These are phyloP conservation scores for Anthonomus grandis DNA, from an alignment of 1,140 invertebrate species.

Conservation along the genomic window DNA sequence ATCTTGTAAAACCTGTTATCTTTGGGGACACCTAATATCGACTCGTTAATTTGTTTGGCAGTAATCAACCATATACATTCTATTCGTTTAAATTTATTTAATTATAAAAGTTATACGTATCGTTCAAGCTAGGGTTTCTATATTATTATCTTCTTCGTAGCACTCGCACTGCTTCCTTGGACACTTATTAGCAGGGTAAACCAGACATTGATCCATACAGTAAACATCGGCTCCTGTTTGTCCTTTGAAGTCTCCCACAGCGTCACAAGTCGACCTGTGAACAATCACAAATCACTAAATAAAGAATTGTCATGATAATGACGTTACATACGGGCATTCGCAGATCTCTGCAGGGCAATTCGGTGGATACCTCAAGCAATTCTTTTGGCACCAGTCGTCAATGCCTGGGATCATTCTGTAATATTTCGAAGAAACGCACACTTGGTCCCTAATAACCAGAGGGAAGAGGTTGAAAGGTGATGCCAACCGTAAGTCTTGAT, in stretches of 20 bases:
- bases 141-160: conserved; percentile 49
- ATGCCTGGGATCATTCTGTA: conserved; percentile 69
- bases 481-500: conserved; percentile 57
- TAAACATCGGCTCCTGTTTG: conserved; percentile 73
- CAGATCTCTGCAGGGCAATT: conserved; percentile 75
- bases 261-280: conserved; percentile 71
- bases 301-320: no score
- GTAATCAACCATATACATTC: no score
- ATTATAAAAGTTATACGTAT: no score
- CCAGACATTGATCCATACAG: conserved; percentile 77
- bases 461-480: conserved; percentile 59
- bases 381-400: conserved; percentile 76
- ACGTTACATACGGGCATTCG: conserved; percentile 79
- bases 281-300: no score
- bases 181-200: conserved; percentile 65
- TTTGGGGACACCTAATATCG: no score
- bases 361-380: conserved; percentile 80
- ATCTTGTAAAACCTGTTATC: no score
- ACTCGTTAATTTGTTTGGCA: no score
- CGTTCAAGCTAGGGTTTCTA: neutral
- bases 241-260: conserved; percentile 70
- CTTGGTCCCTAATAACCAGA: conserved; percentile 72
- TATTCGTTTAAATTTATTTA: no score
- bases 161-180: conserved; percentile 70
- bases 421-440: conserved; percentile 62